Base-by-base conservation (phyloP, 2,888 invertebrate species). In the Drosophila aldrichi region DNA sequence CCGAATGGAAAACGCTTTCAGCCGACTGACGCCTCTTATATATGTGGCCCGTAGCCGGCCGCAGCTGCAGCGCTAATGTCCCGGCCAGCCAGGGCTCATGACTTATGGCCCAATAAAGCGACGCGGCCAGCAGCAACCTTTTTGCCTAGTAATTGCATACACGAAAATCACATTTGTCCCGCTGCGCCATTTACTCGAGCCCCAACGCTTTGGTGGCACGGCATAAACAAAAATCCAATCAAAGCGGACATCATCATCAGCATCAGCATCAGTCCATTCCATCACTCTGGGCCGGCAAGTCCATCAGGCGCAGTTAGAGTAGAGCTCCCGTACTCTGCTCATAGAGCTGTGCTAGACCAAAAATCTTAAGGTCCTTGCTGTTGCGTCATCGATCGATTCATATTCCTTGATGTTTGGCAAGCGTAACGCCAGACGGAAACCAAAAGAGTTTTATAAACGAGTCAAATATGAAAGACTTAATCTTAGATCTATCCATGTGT, bases 141-240 rank as follows among this genome's bases (percentile, higher is more conserved):
- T 85, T 88, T 78, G 86, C 86, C 78, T 81, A 83, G 86, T 88
- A 86, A 86, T 86, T 83, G 83, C 72, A 71, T 80, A 86, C 86
- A 86, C 63, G 88, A 73, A 86, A 86, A 80, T n/a, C 60, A 66
- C 86, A 86, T 86, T 86, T 86, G 44, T 61, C 86, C 88, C 81
- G 86, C 81, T 74, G 86, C 56, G 86, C 36, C 62, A 48, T 78
- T 72, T 76, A 78, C 75, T 38, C 36, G 14, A 74, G 60, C 16
- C 41, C 20, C 29, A 25, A 25, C 25, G 25, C 25, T 25, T 5
- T 6, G 6, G 25, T 7, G 25, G 25, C 25, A 25, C 25, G 58
- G 66, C 59, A 62, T 74, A 51, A 62, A 36, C 69, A 71, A 32
- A 38, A 72, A 38, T n/a, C 68, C 68, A 14, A 57, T 34, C 65